Base-by-base conservation (phyloP, 2,797 vertebrate genomes). In the Rhynchotus rufescens region DNA sequence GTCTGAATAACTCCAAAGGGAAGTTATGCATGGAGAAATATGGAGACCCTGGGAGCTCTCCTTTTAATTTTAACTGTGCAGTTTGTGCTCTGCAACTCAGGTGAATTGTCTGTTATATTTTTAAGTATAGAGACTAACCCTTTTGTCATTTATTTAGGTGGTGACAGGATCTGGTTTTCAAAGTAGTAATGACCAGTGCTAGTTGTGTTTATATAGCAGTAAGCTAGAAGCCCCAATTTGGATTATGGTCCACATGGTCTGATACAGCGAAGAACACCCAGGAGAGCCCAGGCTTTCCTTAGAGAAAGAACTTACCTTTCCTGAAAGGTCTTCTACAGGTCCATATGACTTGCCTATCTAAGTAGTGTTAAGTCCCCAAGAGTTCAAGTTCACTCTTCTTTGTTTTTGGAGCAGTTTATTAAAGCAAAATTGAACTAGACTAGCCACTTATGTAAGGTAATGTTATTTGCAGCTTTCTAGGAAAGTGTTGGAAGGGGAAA, bases 381-480 rank as follows among this genome's bases (percentile, higher is more conserved):
- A 85, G 10, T 80, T 92, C 59, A 73, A 22, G 30, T 62, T 51
- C 21, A 5, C 80, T 80, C 30, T 61, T 86, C 86, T 4, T 36
- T 44, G 80, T 74, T 15, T 57, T 14, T 30, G 28, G 52, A 54
- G 28, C 9, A 17, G 26, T 36, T 73, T 80, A 86, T 89, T 40
- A 82, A 92, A 87, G 21, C 54, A 84, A 74, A 91, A 73, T 14
- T 80, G 79, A 90, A 92, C 88, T 84, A 51, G 88, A 92, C 79
- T 68, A 40, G 59, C 38, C 61, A 65, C 36, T 86, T 85, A 66
- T 61, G 86, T 68, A 90, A 93, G 40, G 34, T 91, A 71, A 87
- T 80, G 30, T 60, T 84, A 75, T 95, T 94, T 92, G 68, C 83
- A 93, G 83, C 84, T 95, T 96, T 95, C 94, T 91, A 85, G 94